Evolutionary conservation across 2,113 vertebrate species (phyloP).

Genomic region (Leucoraja erinaceus): DNA sequence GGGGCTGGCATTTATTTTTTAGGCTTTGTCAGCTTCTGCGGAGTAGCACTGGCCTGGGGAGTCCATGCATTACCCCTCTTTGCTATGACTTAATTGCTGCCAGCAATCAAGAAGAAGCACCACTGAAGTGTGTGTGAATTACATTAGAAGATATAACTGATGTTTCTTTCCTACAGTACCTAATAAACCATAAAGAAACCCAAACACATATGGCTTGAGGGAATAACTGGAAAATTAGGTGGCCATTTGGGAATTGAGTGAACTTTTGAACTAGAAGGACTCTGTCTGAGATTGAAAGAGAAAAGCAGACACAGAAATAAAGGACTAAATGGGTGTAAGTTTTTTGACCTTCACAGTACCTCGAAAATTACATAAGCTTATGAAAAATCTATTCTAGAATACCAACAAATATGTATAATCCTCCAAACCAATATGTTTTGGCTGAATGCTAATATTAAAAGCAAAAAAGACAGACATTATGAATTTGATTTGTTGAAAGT

Average conservation of each 20-base stretch:
- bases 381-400: slow-evolving; percentile 67
- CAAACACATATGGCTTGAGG: slow-evolving; percentile 79
- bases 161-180: slow-evolving; percentile 76
- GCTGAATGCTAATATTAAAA: slow-evolving; percentile 60
- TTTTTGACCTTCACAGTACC: slow-evolving; percentile 64
- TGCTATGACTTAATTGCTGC: slow-evolving; percentile 69
- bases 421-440: slow-evolving; percentile 61
- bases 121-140: slow-evolving; percentile 74
- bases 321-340: slow-evolving; percentile 59
- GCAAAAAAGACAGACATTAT: slow-evolving; percentile 66
- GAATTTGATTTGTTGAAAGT: slow-evolving; percentile 64
- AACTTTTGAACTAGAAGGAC: slow-evolving; percentile 75
- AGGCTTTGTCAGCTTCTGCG: slow-evolving; percentile 51
- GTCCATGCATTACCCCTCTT: slow-evolving; percentile 60
- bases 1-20: slow-evolving; percentile 57
- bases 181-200: slow-evolving; percentile 82
- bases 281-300: slow-evolving; percentile 65
- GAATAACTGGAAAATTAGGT: slow-evolving; percentile 81
- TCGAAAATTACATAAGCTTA: slow-evolving; percentile 71
- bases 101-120: slow-evolving; percentile 71
- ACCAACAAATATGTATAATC: slow-evolving; percentile 55
- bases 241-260: slow-evolving; percentile 74
- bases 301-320: slow-evolving; percentile 67
- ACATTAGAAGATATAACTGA: slow-evolving; percentile 81
- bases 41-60: slow-evolving; percentile 55